Evolutionary conservation across 2,113 vertebrate genomes (phyloP).

Genomic region (Microcebus jonahi): DNA sequence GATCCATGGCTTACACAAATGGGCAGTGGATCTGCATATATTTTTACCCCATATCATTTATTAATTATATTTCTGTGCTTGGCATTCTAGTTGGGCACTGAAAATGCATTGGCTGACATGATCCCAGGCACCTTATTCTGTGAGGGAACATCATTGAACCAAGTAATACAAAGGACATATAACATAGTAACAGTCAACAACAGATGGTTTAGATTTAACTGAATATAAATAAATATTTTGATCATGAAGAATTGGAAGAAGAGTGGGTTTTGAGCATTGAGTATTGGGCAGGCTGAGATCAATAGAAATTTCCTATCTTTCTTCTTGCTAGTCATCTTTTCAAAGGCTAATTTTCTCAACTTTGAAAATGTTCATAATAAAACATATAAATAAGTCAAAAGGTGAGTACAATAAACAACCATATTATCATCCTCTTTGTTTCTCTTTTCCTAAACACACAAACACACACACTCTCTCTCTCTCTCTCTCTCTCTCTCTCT

Average conservation of each 20-base stretch:
- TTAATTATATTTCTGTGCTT: background rate
- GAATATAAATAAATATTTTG: background rate
- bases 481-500: no score
- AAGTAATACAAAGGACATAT: background rate
- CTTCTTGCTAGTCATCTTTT: background rate
- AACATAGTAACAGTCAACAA: background rate
- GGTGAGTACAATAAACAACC: background rate
- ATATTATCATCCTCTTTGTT: background rate
- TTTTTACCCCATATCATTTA: background rate
- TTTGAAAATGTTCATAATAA: conserved; percentile 14
- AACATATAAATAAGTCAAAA: background rate
- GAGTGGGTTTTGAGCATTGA: background rate
- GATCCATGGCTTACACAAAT: background rate
- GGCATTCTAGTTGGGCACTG: background rate
- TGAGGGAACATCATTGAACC: background rate
- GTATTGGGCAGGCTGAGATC: background rate
- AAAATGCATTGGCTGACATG: background rate
- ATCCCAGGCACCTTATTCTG: background rate
- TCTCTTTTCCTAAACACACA: background rate
- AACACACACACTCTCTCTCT: no score
- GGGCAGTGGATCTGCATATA: background rate
- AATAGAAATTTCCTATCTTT: background rate
- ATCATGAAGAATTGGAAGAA: background rate
- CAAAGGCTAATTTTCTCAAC: background rate
- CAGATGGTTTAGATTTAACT: background rate